Base-by-base conservation (phyloP, 1,140 invertebrate genomes). In the Brachionus manjavacas region DNA sequence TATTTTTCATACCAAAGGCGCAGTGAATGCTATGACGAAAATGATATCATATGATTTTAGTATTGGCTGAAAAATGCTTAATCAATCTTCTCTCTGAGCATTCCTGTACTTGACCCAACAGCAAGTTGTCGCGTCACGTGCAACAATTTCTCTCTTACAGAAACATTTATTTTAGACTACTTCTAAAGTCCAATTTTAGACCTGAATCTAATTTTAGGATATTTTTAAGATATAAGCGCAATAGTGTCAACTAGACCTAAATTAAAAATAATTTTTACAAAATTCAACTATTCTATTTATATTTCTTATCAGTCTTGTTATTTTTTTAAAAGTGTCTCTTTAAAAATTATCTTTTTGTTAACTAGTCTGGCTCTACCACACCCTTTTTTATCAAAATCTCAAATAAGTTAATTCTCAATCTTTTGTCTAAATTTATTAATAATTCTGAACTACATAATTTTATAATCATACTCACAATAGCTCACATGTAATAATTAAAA, bases 61-160 rank as follows among this genome's bases (percentile, higher is more conserved):
- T 3, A 9, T 35, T 76, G 72, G 72, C 72, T 76, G 8, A 76
- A 49, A 76, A 43, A 49, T 76, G 72, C 35, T 43, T 41, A 81
- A 46, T 14, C 20, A 81, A 81, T 81, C 79, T 81, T 81, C 79
- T 81, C 79, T 81, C 79, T 60, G 79, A 81, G 79, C 79, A 81
- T 68, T 68, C 79, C 14, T 74, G 52, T 60, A 60, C 52, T 60
- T 60, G 52, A 60, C 52, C 52, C 8, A 60, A 20, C 8, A 60
- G 52, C 52, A 60, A 60, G 52, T 23, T 2, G 16, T 23, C 7
- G 8, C 52, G n/a, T 20, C 52, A 60, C 52, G 52, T 60, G 20
- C 52, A 60, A 41, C 16, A 70, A 70, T 39, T 14, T 16, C 39
- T 74, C 16, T 41, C 31, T 43, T 11, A 4, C n/a, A 16, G 11